Evolutionary conservation across 2,113 vertebrate genomes (phyloP).

Genomic region (Nicator chloris): DNA sequence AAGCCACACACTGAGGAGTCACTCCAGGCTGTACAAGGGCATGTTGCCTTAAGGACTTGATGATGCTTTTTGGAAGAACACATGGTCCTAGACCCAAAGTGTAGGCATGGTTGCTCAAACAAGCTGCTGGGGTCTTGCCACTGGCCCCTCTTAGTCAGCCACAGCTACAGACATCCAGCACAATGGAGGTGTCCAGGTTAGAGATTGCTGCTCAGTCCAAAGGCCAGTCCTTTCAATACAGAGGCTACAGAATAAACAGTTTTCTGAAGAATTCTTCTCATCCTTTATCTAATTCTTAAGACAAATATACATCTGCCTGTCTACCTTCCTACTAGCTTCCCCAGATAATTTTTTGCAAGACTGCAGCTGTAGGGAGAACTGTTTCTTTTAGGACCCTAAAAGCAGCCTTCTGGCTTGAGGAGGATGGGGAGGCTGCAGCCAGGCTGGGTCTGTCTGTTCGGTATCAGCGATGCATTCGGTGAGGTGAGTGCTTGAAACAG

Average conservation of each 20-base stretch:
- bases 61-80: not conserved
- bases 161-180: not conserved
- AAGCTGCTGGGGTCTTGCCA: not conserved
- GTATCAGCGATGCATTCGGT: accelerated
- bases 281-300: not conserved
- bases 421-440: not conserved
- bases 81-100: not conserved
- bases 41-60: not conserved
- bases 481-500: not conserved
- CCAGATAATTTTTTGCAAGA: not conserved
- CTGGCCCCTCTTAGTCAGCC: not conserved
- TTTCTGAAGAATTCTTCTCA: not conserved
- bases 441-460: not conserved
- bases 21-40: not conserved
- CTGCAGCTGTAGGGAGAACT: not conserved
- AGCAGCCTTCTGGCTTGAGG: not conserved
- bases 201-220: not conserved
- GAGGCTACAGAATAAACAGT: not conserved
- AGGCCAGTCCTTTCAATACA: not conserved
- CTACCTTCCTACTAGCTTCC: not conserved
- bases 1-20: not conserved
- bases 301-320: not conserved
- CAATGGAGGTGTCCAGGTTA: accelerated
- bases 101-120: not conserved
- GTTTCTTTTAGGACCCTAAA: not conserved